A percentile compares a stretch with the other conserved stretches of the same genome.
phyloP scores from a whole-genome alignment of 2,888 invertebrate genomes.

The Limnephilus rhombicus region DNA sequence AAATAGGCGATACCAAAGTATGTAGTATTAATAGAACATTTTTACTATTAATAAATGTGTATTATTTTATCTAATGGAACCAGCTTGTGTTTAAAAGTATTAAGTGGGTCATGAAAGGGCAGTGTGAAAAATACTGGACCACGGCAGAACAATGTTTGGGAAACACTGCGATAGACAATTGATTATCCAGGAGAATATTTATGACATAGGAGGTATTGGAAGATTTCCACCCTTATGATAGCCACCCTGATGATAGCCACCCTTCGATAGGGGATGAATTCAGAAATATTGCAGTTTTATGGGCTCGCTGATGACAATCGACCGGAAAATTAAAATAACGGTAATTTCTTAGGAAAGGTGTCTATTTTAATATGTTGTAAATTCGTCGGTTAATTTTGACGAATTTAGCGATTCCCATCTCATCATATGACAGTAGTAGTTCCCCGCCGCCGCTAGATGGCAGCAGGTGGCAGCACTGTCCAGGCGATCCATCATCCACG shows the following conservation, averaged over 20 bases:
- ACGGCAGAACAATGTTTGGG: no score
- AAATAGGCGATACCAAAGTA: no score
- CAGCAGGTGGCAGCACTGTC: constrained; percentile 48
- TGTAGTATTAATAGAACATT: no score
- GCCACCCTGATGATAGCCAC: neutral
- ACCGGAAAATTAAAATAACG: neutral
- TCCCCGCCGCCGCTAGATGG: neutral
- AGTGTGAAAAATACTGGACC: no score
- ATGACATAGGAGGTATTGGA: no score
- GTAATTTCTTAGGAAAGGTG: neutral
- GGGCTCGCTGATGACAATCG: neutral
- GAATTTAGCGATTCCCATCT: constrained; percentile 33
- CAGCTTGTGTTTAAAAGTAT: no score
- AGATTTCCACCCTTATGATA: neutral
- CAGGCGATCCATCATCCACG: constrained; percentile 36
- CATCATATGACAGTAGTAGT: neutral
- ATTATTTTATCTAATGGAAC: no score
- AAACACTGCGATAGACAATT: no score
- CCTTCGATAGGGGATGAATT: no score
- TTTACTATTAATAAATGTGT: no score
- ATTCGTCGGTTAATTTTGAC: constrained; percentile 16
- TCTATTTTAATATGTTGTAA: neutral
- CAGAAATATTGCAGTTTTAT: neutral
- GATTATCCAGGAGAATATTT: no score
- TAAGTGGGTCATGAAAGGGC: no score